These are phyloP conservation scores for Lates calcarifer DNA, from an alignment of 2,113 vertebrate genomes.

Conservation along the genomic window DNA sequence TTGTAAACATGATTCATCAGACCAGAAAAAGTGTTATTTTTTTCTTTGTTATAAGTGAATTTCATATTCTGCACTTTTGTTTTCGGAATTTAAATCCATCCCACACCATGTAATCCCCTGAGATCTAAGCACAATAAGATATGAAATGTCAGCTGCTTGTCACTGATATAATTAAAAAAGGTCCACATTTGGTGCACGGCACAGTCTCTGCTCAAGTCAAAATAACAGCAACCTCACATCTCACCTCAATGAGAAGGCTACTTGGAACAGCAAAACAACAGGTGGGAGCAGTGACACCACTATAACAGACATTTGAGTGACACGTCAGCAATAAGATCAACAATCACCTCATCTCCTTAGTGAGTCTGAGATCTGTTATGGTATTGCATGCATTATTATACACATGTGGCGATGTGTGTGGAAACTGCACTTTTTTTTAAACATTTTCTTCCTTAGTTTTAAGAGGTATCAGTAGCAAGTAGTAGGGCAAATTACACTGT, in stretches of 20 bases:
- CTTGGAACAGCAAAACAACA: conserved; percentile 19
- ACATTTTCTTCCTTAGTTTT: no score
- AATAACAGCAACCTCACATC: conserved; percentile 1
- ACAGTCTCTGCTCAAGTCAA: neutral
- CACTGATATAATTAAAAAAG: neutral
- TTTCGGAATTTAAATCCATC: conserved; percentile 1
- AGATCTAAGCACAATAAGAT: neutral
- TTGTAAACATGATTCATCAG: conserved; percentile 17
- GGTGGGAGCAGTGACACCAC: conserved; percentile 29
- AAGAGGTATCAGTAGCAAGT: no score
- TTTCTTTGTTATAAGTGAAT: neutral
- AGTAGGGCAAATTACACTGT: no score
- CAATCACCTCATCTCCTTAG: conserved; percentile 45
- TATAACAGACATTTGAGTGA: conserved; percentile 36
- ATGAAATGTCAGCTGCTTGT: conserved; percentile 14
- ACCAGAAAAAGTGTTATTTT: neutral
- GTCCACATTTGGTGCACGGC: neutral
- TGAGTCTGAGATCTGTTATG: no score
- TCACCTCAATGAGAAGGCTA: neutral
- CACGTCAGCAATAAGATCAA: conserved; percentile 43
- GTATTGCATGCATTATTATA: no score
- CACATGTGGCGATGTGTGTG: no score
- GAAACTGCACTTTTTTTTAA: no score
- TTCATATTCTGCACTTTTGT: neutral
- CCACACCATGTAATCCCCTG: neutral